Evolutionary conservation across 2,888 invertebrate species (phyloP).

Genomic region (Macropis europaea): DNA sequence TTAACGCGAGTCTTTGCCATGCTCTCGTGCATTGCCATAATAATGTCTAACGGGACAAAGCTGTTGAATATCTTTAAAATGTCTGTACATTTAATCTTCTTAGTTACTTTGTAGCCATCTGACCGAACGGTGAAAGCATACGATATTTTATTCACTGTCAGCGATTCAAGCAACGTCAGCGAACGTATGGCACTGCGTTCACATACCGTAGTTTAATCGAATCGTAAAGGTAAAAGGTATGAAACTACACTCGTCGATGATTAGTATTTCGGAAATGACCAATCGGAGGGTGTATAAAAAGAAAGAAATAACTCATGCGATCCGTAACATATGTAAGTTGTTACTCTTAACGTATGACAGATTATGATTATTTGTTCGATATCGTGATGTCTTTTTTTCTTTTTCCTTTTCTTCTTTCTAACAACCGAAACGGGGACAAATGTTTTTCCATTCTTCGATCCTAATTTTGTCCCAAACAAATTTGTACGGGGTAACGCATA

Average conservation of each 20-base stretch:
- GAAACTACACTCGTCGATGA: conserved; percentile 6
- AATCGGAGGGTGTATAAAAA: conserved; percentile 12
- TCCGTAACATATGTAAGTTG: not conserved
- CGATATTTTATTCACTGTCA: conserved; percentile 25
- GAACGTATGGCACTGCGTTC: conserved; percentile 1
- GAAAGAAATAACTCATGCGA: not conserved
- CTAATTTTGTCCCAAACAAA: conserved; percentile 3
- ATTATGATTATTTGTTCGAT: conserved; percentile 10
- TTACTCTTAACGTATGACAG: not conserved
- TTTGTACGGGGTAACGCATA: not conserved
- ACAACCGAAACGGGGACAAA: not conserved
- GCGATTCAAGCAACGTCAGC: conserved; percentile 3
- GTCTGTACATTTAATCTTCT: conserved; percentile 10
- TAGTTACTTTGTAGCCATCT: conserved; percentile 17
- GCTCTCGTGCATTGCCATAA: conserved; percentile 34
- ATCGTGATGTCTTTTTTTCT: not conserved
- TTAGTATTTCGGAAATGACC: conserved; percentile 4
- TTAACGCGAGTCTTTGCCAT: conserved; percentile 31
- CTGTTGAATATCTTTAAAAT: not conserved
- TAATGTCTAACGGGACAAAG: not conserved
- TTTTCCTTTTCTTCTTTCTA: no score
- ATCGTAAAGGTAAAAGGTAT: not conserved
- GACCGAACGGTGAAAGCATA: not conserved
- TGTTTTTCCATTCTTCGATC: not conserved
- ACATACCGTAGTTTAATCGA: not conserved